Base-by-base conservation (phyloP, 2,888 invertebrate species). In the Heliothis peltigera region DNA sequence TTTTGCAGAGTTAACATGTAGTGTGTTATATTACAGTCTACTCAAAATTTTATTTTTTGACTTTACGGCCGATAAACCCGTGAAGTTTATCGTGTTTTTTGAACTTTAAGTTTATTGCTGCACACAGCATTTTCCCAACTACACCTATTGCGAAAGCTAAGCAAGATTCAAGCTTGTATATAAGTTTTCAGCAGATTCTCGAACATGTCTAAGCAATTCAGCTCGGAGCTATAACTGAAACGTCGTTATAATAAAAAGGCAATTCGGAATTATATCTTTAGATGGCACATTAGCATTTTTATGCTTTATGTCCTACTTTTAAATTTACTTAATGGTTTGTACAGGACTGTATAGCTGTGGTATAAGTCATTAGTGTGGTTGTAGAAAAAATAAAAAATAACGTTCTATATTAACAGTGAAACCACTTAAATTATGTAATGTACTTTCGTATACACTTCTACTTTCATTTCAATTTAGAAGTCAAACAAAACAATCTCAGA, bases 191-290 rank as follows among this genome's bases (percentile, higher is more conserved):
- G 7, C 8, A 0, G 12, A 67, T 51, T 12, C 1, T 2, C 32
- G 22, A 28, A 48, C 39, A 42, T 25, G 32, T 46, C 28, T 32
- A 17, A 73, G 19, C 17, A 47, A 46, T 69, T 17, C 17, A 44
- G 22, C 73, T 53, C 17, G 5, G 12, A 28, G 42, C 17, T 51
- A 59, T 75, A 61, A 59, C 43, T 32, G 44, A 63, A 70, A 63
- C 22, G 70, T 56, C 28, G 28, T 44, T n/a, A 47, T 5, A 17
- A 54, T 77, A 58, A 72, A 76, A 64, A 35, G 25, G 22, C 46
- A 4, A 72, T 80, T 64, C 22, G 10, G 72, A 55, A 68, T 72
- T 59, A 72, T 61, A 64, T 56, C 51, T 52, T 44, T 8, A 59
- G 49, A 57, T 48, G 54, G 42, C 22, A 51, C 35, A 57, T 77